These are phyloP conservation scores for Hiodon alosoides DNA, from an alignment of 2,113 vertebrate species.

Conservation along the genomic window DNA sequence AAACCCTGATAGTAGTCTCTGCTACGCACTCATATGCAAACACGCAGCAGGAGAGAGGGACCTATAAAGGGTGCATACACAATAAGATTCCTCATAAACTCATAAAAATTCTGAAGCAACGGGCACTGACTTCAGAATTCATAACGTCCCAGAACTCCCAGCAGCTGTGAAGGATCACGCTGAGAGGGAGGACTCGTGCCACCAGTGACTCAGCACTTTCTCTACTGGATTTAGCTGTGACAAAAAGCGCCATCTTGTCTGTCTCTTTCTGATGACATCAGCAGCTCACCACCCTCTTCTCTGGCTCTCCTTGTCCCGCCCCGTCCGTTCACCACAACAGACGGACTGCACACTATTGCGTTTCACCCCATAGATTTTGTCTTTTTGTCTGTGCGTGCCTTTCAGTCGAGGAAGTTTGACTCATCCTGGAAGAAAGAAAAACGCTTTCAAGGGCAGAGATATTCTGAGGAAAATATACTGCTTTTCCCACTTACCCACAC, in stretches of 20 bases:
- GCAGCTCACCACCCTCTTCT: not conserved
- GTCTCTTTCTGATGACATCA: conserved; percentile 18
- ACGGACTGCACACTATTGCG: not conserved
- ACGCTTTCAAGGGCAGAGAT: conserved; percentile 5
- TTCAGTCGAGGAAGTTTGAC: conserved; percentile 1
- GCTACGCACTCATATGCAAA: no score
- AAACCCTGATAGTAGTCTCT: no score
- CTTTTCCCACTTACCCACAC: conserved; percentile 31
- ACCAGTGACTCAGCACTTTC: conserved; percentile 15
- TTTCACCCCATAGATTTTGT: not conserved
- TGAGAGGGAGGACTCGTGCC: not conserved
- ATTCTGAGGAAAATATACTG: conserved; percentile 7
- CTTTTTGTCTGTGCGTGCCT: not conserved
- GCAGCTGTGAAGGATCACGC: not conserved
- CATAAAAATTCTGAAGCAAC: not conserved
- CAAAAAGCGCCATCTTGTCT: not conserved
- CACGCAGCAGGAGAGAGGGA: no score
- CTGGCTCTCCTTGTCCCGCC: not conserved
- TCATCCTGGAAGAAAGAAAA: conserved; percentile 2
- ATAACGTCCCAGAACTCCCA: not conserved
- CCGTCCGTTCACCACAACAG: not conserved
- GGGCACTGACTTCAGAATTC: not conserved
- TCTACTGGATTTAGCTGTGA: not conserved
- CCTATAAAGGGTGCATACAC: not conserved
- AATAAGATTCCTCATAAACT: not conserved